Percentiles rank a stretch among this genome's conserved stretches.
Conservation (phyloP, 2,797 vertebrate species). For the Poliocrania exsul region DNA sequence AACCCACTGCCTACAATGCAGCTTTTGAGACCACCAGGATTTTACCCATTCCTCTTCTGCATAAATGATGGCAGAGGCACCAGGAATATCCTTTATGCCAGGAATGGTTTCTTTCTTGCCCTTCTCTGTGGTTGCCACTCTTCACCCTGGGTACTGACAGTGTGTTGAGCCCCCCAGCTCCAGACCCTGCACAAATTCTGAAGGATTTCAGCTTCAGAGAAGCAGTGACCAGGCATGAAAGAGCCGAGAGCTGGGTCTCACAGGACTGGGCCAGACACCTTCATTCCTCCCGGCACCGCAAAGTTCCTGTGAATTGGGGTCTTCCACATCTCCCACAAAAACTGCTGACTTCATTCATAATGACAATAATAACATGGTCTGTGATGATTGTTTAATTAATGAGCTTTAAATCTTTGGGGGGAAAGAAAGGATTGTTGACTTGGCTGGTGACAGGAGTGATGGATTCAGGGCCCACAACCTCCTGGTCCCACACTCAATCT, state of each 20-base stretch:
- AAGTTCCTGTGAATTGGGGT: conserved; percentile 7
- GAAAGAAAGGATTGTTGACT: background rate
- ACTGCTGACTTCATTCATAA: background rate
- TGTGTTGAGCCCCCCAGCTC: background rate
- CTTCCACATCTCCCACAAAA: conserved; percentile 38
- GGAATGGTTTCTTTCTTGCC: background rate
- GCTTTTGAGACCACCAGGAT: background rate
- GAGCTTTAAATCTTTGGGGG: background rate
- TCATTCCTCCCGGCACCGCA: background rate
- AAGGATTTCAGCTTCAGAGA: background rate
- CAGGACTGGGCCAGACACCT: background rate
- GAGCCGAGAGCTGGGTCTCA: background rate
- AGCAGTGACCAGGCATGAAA: background rate
- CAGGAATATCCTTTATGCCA: background rate
- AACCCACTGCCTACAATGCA: background rate
- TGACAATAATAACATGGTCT: background rate
- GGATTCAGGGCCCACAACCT: background rate
- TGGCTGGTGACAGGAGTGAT: background rate
- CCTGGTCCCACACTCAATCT: background rate
- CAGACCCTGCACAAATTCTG: background rate
- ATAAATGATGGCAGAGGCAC: background rate
- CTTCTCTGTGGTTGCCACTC: background rate
- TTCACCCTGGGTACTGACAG: background rate
- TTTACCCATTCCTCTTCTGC: background rate
- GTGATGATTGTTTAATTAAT: background rate